Evolutionary conservation across 2,113 vertebrate species (phyloP).

Genomic region (Isurus oxyrinchus): DNA sequence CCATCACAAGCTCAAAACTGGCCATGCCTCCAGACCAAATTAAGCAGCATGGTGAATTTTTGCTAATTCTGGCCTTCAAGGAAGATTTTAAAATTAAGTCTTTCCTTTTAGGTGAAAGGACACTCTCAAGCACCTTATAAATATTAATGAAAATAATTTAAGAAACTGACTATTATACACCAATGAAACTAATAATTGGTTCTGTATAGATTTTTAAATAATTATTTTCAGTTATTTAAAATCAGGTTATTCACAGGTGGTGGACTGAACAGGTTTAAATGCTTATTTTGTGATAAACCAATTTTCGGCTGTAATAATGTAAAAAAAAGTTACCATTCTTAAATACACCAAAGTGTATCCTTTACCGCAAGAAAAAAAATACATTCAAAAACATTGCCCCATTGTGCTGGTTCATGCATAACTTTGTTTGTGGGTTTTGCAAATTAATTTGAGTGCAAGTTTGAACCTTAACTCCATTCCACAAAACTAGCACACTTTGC

Average conservation of each 20-base stretch:
- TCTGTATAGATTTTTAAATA: neutral
- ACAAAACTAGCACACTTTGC: neutral
- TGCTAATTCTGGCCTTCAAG: neutral
- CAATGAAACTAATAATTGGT: neutral
- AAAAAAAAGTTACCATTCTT: neutral
- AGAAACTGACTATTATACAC: neutral
- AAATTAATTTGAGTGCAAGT: no score
- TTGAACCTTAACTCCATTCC: neutral
- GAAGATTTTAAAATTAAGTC: neutral
- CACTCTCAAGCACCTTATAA: neutral
- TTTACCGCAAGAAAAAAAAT: neutral
- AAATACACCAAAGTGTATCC: neutral
- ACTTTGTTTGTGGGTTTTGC: no score
- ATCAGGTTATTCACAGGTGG: neutral
- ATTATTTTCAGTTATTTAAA: neutral
- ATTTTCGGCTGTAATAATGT: neutral
- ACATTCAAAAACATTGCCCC: neutral
- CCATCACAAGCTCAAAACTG: neutral
- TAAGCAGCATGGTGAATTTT: neutral
- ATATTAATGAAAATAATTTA: neutral
- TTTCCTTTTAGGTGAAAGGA: neutral
- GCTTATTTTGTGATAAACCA: neutral
- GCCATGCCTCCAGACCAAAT: neutral
- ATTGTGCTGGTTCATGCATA: neutral
- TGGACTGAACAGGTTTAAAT: neutral